A percentile compares a stretch with the other conserved stretches of the same genome.
Evolutionary conservation across 2,113 vertebrate genomes (phyloP).

Genomic region (Planiliza haematocheilus): DNA sequence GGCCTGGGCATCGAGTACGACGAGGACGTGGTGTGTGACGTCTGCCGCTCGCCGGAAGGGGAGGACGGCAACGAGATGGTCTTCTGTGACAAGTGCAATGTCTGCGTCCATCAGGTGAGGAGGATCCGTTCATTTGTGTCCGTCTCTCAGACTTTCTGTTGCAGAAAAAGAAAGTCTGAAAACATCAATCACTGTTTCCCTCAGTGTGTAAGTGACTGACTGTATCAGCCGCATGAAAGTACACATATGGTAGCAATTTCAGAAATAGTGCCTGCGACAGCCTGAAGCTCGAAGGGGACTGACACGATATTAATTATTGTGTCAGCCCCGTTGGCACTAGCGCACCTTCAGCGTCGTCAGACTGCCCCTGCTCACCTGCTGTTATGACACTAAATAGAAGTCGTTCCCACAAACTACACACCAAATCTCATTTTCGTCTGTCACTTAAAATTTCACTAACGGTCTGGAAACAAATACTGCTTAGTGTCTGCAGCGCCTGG

Average conservation of each 20-base stretch:
- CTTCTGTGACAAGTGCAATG: conserved; percentile 98
- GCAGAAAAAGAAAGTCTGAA: background rate
- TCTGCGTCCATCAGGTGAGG: conserved; percentile 96
- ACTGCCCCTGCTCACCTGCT: conserved; percentile 16
- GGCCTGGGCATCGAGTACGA: conserved; percentile 98
- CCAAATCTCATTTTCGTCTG: conserved; percentile 8
- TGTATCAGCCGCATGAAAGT: background rate
- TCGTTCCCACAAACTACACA: conserved; percentile 1
- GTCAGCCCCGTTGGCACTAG: conserved; percentile 19
- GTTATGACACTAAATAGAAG: conserved; percentile 32
- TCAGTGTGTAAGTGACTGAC: too few species aligned
- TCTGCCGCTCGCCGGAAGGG: conserved; percentile 95
- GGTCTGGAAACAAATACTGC: background rate
- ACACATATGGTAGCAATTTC: background rate
- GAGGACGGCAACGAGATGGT: conserved; percentile 99
- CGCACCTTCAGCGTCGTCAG: conserved; percentile 31
- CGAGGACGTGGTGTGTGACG: conserved; percentile 97
- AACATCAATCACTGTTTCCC: background rate
- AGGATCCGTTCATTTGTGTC: too few species aligned
- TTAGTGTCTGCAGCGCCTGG: too few species aligned
- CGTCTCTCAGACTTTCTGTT: background rate
- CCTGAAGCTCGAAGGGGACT: conserved; percentile 25
- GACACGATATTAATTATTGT: conserved; percentile 64
- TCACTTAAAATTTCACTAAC: background rate
- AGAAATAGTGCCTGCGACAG: conserved; percentile 8